Percentiles rank a stretch among this genome's conserved stretches.
Evolutionary conservation across 2,888 invertebrate species (phyloP).

Genomic region (Sminthurinus aureus): DNA sequence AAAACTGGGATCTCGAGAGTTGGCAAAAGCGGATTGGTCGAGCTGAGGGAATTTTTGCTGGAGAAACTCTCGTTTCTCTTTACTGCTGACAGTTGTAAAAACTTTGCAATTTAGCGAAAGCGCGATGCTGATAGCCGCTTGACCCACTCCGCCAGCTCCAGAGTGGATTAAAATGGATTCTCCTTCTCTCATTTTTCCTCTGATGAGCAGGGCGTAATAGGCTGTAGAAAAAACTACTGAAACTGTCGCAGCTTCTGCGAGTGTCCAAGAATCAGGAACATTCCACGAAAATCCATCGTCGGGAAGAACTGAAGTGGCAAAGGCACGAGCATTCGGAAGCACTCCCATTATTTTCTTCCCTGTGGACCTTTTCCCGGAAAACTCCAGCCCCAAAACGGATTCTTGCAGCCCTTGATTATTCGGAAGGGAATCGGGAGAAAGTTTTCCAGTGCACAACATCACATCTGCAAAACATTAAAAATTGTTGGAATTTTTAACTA

Average conservation of each 20-base stretch:
- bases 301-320: slow-evolving; percentile 67
- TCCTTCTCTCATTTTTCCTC: slow-evolving; percentile 67
- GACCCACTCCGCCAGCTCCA: slow-evolving; percentile 78
- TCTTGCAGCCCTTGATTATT: too few species aligned
- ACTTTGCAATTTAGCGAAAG: slow-evolving; percentile 72
- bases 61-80: slow-evolving; percentile 86
- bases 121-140: slow-evolving; percentile 77
- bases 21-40: slow-evolving; percentile 73
- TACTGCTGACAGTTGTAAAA: slow-evolving; percentile 74
- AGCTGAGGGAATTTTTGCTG: slow-evolving; percentile 79
- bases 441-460: too few species aligned
- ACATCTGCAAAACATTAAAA: too few species aligned
- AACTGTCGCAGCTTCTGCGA: slow-evolving; percentile 73
- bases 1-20: slow-evolving; percentile 72
- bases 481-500: too few species aligned
- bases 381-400: slow-evolving; percentile 70
- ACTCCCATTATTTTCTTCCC: slow-evolving; percentile 59
- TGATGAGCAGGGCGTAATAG: slow-evolving; percentile 69
- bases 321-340: slow-evolving; percentile 64
- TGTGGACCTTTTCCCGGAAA: slow-evolving; percentile 64
- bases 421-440: too few species aligned
- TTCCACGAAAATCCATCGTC: slow-evolving; percentile 67
- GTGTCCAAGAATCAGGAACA: slow-evolving; percentile 69
- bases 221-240: slow-evolving; percentile 73
- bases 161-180: slow-evolving; percentile 68